Base-by-base conservation (phyloP, 2,888 invertebrate species). In the Calliphora vomitoria region DNA sequence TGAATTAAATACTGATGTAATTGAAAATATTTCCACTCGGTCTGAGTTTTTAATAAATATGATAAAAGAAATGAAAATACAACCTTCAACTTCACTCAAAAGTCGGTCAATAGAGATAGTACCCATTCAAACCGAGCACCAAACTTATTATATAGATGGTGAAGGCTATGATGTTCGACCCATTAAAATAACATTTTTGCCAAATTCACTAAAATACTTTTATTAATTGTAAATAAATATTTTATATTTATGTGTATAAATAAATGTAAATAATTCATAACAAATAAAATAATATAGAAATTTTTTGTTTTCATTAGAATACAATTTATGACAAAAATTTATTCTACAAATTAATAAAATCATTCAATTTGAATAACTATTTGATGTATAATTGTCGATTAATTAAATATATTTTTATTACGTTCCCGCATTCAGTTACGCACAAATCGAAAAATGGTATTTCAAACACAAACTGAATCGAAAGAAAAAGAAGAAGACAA, bases 101-200 rank as follows among this genome's bases (percentile, higher is more conserved):
- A 91, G 92, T 71, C 88, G 92, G 41, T 91, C 91, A 0, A 90
- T 92, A 31, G 88, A 91, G 41, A 69, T 92, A 6, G 86, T 89
- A 68, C 92, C 92, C 4, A 4, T n/a, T 25, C 38, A 41, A 58
- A 20, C 69, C 10, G 44, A 71, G 6, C 25, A 71, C 41, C 25
- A 83, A 31, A 96, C 96, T 94, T 96, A 96, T 93, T 96, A 96
- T 18, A 98, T 98, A 87, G 98, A 98, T 91, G 97, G 96, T 88
- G 98, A 98, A 94, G 96, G 97, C 89, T 98, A 97, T 94, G 98
- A 98, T 93, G 95, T 97, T 0, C 97, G 97, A 92, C 96, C 98
- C 3, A 95, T 98, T 53, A 96, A 95, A 93, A 95, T 98, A 71
- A 96, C 96, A 75, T 93, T 98, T 89, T 92, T 98, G 86, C 97